Base-by-base conservation (phyloP, 2,113 vertebrate species). In the Cardinalis cardinalis region DNA sequence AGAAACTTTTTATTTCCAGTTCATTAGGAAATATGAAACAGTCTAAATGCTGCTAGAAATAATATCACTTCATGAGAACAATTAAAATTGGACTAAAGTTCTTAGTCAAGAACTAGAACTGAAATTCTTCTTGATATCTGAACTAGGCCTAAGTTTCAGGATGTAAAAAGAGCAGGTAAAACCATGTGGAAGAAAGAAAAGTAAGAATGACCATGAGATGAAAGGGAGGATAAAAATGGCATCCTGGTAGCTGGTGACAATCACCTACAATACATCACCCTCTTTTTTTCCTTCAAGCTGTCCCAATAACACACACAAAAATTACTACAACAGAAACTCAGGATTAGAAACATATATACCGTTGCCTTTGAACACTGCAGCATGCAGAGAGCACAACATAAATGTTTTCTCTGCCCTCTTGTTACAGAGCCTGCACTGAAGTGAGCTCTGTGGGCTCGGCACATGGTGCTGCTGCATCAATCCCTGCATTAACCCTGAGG, bases 401-500 rank as follows among this genome's bases (percentile, higher is more conserved):
- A 49, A 34, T 3, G 1, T 28, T 86, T 79, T 77, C 32, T 38
- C 43, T 63, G 32, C 20, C 8, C 11, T 66, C 13, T 65, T 60
- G 10, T 41, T 76, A 64, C 2, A 73, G 28, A 60, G 17, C 32
- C 59, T 69, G 13, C 31, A 28, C 0, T 68, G 61, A 89, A 87
- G 58, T 26, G 25, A 29, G 1, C 34, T 25, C 51, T 53, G 38
- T 40, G 52, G 29, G 41, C 43, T 63, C 1, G 0, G 38, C 18
- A 11, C 28, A 6, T 0, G 0, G 9, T 10, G 1, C 9, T 29
- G 52, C 51, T 82, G 34, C 23, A 34, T 36, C 2, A 1, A 32
- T 41, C 68, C 31, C 52, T 53, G 52, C 31, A 53, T 53, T 32
- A 32, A 52, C 7, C 5, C 55, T 40, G 21, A 2, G 63, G 26